Conservation (phyloP, 2,113 vertebrate species). For the Thermophis baileyi region DNA sequence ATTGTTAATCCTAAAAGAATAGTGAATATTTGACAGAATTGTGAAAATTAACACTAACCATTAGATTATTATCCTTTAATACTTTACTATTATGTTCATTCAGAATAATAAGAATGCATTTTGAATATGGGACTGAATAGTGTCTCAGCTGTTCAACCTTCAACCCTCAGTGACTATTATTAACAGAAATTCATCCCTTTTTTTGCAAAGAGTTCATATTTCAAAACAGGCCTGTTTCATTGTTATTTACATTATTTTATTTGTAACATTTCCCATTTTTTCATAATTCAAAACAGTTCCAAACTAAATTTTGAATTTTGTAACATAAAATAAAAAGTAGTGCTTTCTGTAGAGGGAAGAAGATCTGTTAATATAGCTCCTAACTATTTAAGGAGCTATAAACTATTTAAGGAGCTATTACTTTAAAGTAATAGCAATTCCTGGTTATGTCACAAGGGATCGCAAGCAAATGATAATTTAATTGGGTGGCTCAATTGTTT, state of each 20-base stretch:
- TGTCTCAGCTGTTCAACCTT: background rate
- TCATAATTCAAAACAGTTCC: background rate
- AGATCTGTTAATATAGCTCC: background rate
- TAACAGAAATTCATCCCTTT: background rate
- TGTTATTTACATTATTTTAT: background rate
- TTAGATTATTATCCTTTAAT: background rate
- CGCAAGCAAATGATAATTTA: background rate
- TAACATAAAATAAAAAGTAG: background rate
- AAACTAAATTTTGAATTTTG: background rate
- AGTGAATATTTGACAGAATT: background rate
- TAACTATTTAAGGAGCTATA: background rate
- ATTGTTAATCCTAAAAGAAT: background rate
- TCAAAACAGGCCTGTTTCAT: background rate
- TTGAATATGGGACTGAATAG: background rate
- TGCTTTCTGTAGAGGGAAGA: background rate
- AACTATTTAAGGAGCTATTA: too few relatives aligned
- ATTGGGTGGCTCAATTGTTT: background rate
- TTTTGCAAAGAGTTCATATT: background rate
- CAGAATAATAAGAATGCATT: background rate
- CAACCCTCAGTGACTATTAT: background rate
- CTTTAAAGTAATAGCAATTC: background rate
- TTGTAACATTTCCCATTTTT: background rate
- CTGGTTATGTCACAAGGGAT: background rate
- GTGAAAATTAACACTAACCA: background rate
- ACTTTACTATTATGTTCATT: background rate